Conservation (phyloP, 1,140 invertebrate species). For the Druon quercuslanigerum region DNA sequence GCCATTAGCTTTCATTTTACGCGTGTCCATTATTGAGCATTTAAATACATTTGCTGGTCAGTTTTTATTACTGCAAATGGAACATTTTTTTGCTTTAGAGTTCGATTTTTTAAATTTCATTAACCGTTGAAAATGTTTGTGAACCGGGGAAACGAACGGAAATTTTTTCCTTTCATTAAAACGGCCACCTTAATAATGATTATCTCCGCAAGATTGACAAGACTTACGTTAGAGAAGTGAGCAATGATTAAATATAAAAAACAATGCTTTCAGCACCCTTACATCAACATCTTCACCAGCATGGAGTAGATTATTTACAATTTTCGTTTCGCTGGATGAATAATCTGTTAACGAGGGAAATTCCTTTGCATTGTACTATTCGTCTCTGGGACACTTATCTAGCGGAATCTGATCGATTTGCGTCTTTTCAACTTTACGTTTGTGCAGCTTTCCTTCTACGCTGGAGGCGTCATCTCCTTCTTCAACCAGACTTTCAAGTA, state of each 20-base stretch:
- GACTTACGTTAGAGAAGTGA: no score
- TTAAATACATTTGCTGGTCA: no score
- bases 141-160: no score
- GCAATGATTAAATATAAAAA: not conserved
- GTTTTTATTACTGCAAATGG: no score
- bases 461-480: constrained; percentile 92
- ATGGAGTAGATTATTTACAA: constrained; percentile 98
- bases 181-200: not conserved
- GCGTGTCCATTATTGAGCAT: no score
- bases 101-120: no score
- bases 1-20: no score
- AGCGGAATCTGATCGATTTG: constrained; percentile 96
- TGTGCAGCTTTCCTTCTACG: constrained; percentile 98
- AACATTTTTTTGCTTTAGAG: no score
- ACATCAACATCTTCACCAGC: constrained; percentile 93
- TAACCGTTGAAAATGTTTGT: no score
- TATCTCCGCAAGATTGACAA: constrained; percentile 26
- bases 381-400: constrained; percentile 99
- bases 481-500: constrained; percentile 97
- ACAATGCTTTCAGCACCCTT: constrained; percentile 80
- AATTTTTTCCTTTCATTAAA: no score
- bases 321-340: constrained; percentile 99
- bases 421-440: constrained; percentile 98
- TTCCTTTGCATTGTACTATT: constrained; percentile 98
- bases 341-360: constrained; percentile 97